These are phyloP conservation scores for Podarcis raffonei DNA, from an alignment of 2,113 vertebrate genomes.

Conservation along the genomic window DNA sequence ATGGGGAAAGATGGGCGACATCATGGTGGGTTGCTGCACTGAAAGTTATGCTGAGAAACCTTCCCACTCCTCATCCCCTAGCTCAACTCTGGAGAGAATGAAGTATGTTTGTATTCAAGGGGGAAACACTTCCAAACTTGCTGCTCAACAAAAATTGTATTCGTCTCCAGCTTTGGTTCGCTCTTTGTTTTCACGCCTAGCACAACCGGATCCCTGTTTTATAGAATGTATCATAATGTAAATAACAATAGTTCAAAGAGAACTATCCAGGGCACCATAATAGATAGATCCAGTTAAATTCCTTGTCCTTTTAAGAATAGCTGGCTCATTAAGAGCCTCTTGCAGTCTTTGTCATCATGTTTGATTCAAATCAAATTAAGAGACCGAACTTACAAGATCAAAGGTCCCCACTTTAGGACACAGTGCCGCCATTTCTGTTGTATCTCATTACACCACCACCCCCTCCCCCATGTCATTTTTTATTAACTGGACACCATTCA, in stretches of 20 bases:
- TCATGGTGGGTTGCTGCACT: no score
- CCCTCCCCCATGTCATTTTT: constrained; percentile 40
- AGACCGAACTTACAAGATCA: constrained; percentile 56
- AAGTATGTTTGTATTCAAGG: not conserved
- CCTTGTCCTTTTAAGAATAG: constrained; percentile 16
- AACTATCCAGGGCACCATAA: not conserved
- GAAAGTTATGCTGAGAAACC: no score
- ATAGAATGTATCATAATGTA: not conserved
- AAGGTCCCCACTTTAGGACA: constrained; percentile 54
- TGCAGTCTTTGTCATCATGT: constrained; percentile 50
- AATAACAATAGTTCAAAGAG: constrained; percentile 39
- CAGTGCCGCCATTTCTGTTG: constrained; percentile 51
- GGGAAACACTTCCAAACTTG: not conserved
- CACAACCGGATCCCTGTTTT: not conserved
- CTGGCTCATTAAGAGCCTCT: constrained; percentile 39
- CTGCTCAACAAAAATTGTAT: not conserved
- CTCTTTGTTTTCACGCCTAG: not conserved
- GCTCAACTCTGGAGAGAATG: not conserved
- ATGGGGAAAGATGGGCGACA: no score
- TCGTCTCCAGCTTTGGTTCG: no score
- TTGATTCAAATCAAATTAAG: constrained; percentile 68
- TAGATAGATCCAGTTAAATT: constrained; percentile 20
- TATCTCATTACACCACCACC: constrained; percentile 59
- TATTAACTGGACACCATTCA: constrained; percentile 60
- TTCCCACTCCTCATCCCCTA: not conserved